Evolutionary conservation across 2,797 vertebrate species (phyloP).

Genomic region (Acridotheres tristis): DNA sequence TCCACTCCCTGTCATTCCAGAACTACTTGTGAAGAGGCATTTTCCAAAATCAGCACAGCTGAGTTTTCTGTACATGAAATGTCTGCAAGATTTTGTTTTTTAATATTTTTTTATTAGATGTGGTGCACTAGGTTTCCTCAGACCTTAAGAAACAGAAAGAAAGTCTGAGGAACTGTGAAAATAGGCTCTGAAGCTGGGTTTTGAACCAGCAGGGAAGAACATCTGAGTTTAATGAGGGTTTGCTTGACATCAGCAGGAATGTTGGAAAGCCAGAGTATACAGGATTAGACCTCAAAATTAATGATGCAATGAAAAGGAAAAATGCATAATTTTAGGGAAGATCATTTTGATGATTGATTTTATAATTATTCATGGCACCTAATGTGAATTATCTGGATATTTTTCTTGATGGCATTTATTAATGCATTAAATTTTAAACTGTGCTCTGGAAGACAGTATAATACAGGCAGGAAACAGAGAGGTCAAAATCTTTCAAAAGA

Average conservation of each 20-base stretch:
- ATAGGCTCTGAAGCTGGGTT: not conserved
- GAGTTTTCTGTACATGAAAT: not conserved
- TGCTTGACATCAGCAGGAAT: constrained; percentile 41
- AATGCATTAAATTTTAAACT: constrained; percentile 69
- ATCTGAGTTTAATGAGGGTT: constrained; percentile 46
- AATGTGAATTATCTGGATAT: constrained; percentile 54
- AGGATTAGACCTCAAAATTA: constrained; percentile 49
- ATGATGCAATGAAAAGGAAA: constrained; percentile 58
- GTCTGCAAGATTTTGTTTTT: not conserved
- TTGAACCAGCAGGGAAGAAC: constrained; percentile 3
- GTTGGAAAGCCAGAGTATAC: not conserved
- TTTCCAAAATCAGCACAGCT: not conserved
- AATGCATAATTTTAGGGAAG: constrained; percentile 52
- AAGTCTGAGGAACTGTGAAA: not conserved
- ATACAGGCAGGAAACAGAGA: constrained; percentile 11
- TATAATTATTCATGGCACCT: constrained; percentile 60
- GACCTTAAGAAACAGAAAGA: not conserved
- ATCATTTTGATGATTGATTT: constrained; percentile 65
- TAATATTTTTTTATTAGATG: not conserved
- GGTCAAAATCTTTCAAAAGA: constrained; percentile 2
- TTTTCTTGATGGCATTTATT: constrained; percentile 69
- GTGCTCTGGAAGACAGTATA: constrained; percentile 22
- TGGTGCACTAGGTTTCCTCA: not conserved
- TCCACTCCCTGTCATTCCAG: not conserved
- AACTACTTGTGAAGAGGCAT: not conserved